Base-by-base conservation (phyloP, 92 coral and sea anemone species). In the Palythoa grandiflora region DNA sequence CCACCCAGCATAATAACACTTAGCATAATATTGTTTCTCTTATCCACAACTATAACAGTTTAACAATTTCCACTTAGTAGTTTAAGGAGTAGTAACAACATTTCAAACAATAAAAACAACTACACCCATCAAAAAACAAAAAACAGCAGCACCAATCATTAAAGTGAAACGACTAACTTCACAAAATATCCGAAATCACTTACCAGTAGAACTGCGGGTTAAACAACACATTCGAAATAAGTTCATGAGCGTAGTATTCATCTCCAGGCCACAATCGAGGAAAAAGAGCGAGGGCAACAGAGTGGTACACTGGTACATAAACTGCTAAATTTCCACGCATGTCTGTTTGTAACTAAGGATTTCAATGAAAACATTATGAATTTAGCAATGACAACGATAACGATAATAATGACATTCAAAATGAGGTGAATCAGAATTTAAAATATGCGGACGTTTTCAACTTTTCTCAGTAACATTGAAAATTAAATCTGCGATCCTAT, bases 221-320 rank as follows among this genome's bases (percentile, higher is more conserved):
- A 40, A 96, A 92, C 20, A 96, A 86, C 55, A 96, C 92, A 36
- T 89, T 89, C 8, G 98, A 91, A 91, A 97, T 93, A 70, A 97
- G 94, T 50, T 97, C 99, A 44, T 87, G 92, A n/a, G 99, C 96
- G 28, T 95, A 97, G 87, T 92, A 93, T 66, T 97, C 99, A 77
- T 97, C 99, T 21, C 99, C 99, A 81, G 96, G 91, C 11, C 92
- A 85, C 38, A 97, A 68, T 61, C 91, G 93, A 20, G 99, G 83
- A 79, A 95, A 91, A 51, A 95, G 75, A 14, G 83, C 89, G 4
- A 95, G 87, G 37, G 96, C 95, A 0, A 94, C 90, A n/a, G 92
- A 87, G 84, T 97, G 99, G 84, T 93, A 97, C n/a, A 89, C 79
- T 15, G 89, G 86, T 12, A 74, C 53, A 20, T 47, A 55, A 17